Conservation (phyloP, 2,888 invertebrate genomes). For the Ectemnius continuus region DNA sequence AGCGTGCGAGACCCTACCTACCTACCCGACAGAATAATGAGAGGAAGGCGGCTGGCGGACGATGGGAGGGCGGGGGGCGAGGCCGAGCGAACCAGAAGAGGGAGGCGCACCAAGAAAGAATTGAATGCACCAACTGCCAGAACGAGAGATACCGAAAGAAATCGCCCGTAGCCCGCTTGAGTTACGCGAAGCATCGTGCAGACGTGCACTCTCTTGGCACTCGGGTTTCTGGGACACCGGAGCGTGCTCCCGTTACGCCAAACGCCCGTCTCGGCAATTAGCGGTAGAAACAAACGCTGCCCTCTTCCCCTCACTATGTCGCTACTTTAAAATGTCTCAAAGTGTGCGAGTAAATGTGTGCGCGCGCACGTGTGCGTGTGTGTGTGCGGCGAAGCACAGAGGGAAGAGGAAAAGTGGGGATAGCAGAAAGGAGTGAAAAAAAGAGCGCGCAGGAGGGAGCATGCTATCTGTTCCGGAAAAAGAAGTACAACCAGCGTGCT, state of each 20-base stretch:
- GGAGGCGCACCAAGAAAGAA: conserved; percentile 12
- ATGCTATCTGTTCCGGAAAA: conserved; percentile 44
- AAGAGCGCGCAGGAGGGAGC: too few species aligned
- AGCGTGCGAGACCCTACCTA: conserved; percentile 19
- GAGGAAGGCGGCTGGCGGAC: conserved; percentile 31
- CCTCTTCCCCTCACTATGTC: conserved; percentile 61
- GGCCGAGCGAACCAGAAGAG: background rate
- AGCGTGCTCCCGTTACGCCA: conserved; percentile 69
- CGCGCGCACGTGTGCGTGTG: conserved; percentile 32
- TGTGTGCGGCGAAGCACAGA: conserved; percentile 49
- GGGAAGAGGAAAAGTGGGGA: conserved; percentile 30
- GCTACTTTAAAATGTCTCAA: background rate
- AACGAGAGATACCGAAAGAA: conserved; percentile 12
- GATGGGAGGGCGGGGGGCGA: too few species aligned
- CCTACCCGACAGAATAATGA: conserved; percentile 47
- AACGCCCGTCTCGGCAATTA: conserved; percentile 71
- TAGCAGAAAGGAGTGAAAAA: conserved; percentile 3
- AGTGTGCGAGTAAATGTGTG: conserved; percentile 17
- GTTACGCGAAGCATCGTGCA: background rate
- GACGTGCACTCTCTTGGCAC: conserved; percentile 6
- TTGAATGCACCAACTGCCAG: background rate
- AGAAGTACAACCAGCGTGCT: conserved; percentile 40
- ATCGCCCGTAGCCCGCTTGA: conserved; percentile 21
- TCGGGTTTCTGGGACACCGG: conserved; percentile 63
- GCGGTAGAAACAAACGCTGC: conserved; percentile 70